Evolutionary conservation across 2,888 invertebrate genomes (phyloP).

Genomic region (Ctena decussata): DNA sequence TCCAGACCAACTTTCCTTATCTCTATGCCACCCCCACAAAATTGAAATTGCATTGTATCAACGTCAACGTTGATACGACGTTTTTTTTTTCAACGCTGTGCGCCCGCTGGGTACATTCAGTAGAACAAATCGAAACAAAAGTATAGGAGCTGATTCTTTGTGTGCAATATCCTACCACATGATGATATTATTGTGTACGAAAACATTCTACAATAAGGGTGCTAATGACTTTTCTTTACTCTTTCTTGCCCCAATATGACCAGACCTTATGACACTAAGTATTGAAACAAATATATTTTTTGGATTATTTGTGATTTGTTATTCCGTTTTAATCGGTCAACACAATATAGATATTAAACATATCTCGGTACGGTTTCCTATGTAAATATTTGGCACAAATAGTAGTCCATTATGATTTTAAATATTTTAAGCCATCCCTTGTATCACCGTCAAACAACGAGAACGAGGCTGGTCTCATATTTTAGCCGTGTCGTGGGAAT

Average conservation of each 20-base stretch:
- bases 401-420: background rate
- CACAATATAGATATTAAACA: slow-evolving; percentile 1
- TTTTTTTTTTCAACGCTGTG: too few relatives aligned
- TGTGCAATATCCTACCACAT: too few relatives aligned
- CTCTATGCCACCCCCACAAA: too few relatives aligned
- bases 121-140: too few relatives aligned
- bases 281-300: background rate
- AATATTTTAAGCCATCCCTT: background rate
- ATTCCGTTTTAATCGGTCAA: background rate
- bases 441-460: background rate
- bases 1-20: too few relatives aligned
- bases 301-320: background rate
- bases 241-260: background rate
- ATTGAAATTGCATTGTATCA: too few relatives aligned
- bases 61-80: too few relatives aligned
- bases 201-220: background rate
- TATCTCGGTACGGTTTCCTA: slow-evolving; percentile 1
- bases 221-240: background rate
- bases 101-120: too few relatives aligned
- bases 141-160: too few relatives aligned
- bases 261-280: background rate
- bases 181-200: too few relatives aligned
- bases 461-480: background rate
- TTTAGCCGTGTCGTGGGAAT: too few relatives aligned
- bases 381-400: slow-evolving; percentile 2